A percentile compares a stretch with the other conserved stretches of the same genome.
phyloP scores from a whole-genome alignment of 1,140 invertebrate genomes.

The Penaeus japonicus region DNA sequence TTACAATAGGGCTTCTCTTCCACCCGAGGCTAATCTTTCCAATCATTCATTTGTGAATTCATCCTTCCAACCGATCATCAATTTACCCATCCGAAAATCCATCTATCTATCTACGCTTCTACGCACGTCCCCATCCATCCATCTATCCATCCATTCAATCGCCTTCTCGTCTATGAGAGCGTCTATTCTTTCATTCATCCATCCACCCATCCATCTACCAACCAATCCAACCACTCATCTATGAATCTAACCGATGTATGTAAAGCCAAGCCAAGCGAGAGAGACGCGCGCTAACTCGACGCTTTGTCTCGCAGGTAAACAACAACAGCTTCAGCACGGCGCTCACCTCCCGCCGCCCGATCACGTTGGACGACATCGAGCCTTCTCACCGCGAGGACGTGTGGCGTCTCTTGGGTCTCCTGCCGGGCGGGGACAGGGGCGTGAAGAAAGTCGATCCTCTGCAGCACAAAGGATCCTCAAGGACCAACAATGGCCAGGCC shows the following conservation, averaged over 20 bases:
- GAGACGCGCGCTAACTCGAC: neutral
- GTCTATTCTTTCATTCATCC: no score
- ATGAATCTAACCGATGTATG: neutral
- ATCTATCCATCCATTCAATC: no score
- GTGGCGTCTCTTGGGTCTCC: conserved; percentile 44
- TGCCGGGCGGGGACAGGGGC: conserved; percentile 9
- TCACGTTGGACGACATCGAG: conserved; percentile 40
- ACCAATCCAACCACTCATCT: no score
- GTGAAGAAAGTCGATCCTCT: neutral
- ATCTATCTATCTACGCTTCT: no score
- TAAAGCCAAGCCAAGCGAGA: neutral
- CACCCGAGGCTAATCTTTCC: no score
- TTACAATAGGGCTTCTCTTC: no score
- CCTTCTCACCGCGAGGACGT: conserved; percentile 40
- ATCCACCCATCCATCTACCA: no score
- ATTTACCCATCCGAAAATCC: no score
- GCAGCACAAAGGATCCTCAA: neutral
- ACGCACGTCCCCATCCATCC: no score
- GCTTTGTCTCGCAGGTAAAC: neutral
- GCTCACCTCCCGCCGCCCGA: conserved; percentile 37
- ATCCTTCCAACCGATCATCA: no score
- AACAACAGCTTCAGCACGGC: conserved; percentile 52
- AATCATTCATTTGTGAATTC: no score
- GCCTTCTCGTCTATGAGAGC: no score
- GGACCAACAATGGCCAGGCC: conserved; percentile 23